These are phyloP conservation scores for Ichneumon xanthorius DNA, from an alignment of 2,888 invertebrate genomes.

Conservation along the genomic window DNA sequence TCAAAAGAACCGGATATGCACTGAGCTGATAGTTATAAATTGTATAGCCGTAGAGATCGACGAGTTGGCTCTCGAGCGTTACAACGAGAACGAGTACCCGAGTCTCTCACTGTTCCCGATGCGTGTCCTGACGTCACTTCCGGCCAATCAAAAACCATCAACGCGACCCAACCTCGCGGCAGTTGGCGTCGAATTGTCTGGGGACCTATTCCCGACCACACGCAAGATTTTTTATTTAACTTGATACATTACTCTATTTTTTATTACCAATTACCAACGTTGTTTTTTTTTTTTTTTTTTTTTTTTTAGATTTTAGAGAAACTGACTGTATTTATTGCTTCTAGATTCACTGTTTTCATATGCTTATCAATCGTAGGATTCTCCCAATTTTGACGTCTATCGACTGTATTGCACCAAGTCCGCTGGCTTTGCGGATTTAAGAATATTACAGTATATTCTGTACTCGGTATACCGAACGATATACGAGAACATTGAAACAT, in stretches of 20 bases:
- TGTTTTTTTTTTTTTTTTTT: too few relatives aligned
- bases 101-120: constrained; percentile 71
- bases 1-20: not conserved
- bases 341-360: not conserved
- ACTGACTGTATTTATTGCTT: too few relatives aligned
- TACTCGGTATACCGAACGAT: constrained; percentile 64
- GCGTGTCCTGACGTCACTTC: constrained; percentile 83
- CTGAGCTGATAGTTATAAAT: not conserved
- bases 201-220: not conserved
- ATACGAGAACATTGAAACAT: constrained; percentile 58
- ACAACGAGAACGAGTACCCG: constrained; percentile 32
- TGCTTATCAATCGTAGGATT: not conserved
- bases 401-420: not conserved
- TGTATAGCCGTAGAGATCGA: not conserved
- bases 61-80: constrained; percentile 13
- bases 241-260: not conserved
- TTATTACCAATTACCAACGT: too few relatives aligned
- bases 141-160: constrained; percentile 84
- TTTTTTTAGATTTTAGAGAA: too few relatives aligned
- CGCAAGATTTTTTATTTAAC: not conserved
- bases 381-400: not conserved
- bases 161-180: constrained; percentile 69
- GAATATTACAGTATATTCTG: constrained; percentile 55
- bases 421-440: constrained; percentile 48
- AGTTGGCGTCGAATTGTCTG: constrained; percentile 5